Conservation (phyloP, 2,888 invertebrate genomes). For the Bugulina stolonifera region DNA sequence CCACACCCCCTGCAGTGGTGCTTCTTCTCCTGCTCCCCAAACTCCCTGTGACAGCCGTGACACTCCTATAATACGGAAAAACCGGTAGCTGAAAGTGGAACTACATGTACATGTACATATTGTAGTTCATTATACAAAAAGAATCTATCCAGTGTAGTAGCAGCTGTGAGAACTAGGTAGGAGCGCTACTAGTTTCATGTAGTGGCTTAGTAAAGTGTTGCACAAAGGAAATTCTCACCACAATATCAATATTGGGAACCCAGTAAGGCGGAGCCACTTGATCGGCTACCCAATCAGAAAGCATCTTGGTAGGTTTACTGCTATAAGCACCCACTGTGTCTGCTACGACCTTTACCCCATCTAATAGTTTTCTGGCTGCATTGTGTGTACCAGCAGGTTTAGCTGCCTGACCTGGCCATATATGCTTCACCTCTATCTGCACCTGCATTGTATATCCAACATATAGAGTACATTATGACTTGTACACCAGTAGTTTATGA, state of each 20-base stretch:
- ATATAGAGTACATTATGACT: too few species aligned
- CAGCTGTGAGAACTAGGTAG: too few species aligned
- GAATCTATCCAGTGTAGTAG: too few species aligned
- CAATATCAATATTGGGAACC: slow-evolving; percentile 71
- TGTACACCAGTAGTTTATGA: too few species aligned
- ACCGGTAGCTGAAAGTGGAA: neutral
- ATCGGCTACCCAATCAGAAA: slow-evolving; percentile 71
- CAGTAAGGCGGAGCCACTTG: slow-evolving; percentile 73
- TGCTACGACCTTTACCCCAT: slow-evolving; percentile 62
- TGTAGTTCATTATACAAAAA: too few species aligned
- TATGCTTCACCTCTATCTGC: slow-evolving; percentile 61
- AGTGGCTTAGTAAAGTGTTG: too few species aligned
- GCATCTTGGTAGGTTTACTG: slow-evolving; percentile 65
- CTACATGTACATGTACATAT: neutral
- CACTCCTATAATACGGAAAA: slow-evolving; percentile 61
- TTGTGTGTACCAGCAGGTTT: slow-evolving; percentile 53
- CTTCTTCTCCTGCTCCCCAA: slow-evolving; percentile 42
- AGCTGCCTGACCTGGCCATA: slow-evolving; percentile 58
- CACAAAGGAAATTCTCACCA: too few species aligned
- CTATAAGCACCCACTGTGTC: slow-evolving; percentile 64
- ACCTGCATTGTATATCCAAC: slow-evolving; percentile 10
- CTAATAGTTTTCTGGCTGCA: slow-evolving; percentile 64
- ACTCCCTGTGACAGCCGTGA: slow-evolving; percentile 58
- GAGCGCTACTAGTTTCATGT: too few species aligned
- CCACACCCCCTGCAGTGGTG: slow-evolving; percentile 72